Evolutionary conservation across 1,140 invertebrate genomes (phyloP).

Genomic region (Drosophila micromelanica): DNA sequence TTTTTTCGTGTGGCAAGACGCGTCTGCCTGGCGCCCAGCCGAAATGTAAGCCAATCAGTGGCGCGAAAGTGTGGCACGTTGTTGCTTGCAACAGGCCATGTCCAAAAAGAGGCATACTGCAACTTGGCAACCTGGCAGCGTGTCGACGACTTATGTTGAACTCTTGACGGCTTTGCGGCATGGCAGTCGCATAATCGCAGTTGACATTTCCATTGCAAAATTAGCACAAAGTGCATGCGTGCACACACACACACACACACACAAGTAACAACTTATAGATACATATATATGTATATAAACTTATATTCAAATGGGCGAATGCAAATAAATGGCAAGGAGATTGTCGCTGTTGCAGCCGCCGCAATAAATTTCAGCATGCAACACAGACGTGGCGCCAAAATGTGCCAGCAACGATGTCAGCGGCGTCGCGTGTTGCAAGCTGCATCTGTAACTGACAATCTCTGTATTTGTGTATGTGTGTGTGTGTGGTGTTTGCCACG

Average conservation of each 20-base stretch:
- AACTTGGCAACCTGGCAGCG: conserved; percentile 26
- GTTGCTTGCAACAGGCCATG: conserved; percentile 30
- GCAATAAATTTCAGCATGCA: conserved; percentile 74
- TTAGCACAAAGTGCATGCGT: conserved; percentile 73
- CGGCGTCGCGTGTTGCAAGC: conserved; percentile 52
- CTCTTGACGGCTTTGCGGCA: conserved; percentile 6
- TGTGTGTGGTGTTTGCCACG: conserved; percentile 22
- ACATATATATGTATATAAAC: conserved; percentile 35
- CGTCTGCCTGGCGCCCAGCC: conserved; percentile 70
- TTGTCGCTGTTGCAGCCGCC: conserved; percentile 67
- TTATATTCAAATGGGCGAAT: conserved; percentile 70
- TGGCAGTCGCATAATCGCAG: conserved; percentile 56
- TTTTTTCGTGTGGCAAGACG: conserved; percentile 27
- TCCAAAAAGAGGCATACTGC: conserved; percentile 46
- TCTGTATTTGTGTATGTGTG: conserved; percentile 13
- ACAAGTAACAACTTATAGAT: conserved; percentile 9
- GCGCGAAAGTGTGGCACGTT: conserved; percentile 16
- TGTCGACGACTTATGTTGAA: conserved; percentile 18
- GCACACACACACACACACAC: conserved; percentile 10
- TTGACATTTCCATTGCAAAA: conserved; percentile 75
- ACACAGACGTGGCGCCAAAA: conserved; percentile 77
- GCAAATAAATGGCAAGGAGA: conserved; percentile 76
- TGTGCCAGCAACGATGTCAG: conserved; percentile 73
- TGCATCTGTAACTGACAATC: conserved; percentile 42
- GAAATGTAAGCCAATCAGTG: conserved; percentile 67